A percentile compares a stretch with the other conserved stretches of the same genome.
Evolutionary conservation across 1,140 invertebrate genomes (phyloP).

Genomic region (Stegodyphus mimosarum): DNA sequence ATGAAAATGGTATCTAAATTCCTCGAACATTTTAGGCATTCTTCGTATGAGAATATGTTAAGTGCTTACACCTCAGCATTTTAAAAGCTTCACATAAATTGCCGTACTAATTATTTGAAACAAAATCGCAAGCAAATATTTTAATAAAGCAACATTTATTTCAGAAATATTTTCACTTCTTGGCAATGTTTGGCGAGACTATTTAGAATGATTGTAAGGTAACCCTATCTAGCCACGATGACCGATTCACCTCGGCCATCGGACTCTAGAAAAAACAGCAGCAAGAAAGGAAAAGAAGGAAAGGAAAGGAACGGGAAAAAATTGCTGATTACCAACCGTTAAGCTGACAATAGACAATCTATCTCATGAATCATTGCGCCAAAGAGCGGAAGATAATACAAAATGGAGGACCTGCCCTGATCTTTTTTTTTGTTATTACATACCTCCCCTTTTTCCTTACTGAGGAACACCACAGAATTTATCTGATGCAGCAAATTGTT

Average conservation of each 20-base stretch:
- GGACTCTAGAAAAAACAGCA: conserved; percentile 28
- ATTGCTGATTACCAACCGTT: conserved; percentile 59
- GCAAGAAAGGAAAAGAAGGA: conserved; percentile 15
- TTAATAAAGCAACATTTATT: too few species aligned
- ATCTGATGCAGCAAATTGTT: conserved; percentile 59
- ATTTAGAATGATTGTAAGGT: too few species aligned
- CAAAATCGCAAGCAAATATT: too few species aligned
- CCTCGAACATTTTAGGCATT: too few species aligned
- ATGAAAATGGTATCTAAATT: too few species aligned
- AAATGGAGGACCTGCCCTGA: conserved; percentile 43
- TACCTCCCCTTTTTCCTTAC: conserved; percentile 39
- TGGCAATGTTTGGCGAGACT: too few species aligned
- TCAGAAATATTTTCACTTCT: too few species aligned
- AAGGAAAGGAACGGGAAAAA: conserved; percentile 27
- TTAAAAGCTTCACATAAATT: too few species aligned
- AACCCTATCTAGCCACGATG: too few species aligned
- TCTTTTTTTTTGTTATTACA: conserved; percentile 24
- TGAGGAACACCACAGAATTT: conserved; percentile 8
- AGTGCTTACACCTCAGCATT: too few species aligned
- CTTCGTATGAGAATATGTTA: too few species aligned
- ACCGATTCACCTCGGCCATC: conserved; percentile 8
- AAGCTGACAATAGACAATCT: conserved; percentile 59
- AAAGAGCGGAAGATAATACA: conserved; percentile 58
- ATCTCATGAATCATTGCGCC: conserved; percentile 59
- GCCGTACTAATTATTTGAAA: too few species aligned